Evolutionary conservation across 2,797 vertebrate genomes (phyloP), one percentile per base, ranked within the genome.

Genomic region (Esox lucius): DNA sequence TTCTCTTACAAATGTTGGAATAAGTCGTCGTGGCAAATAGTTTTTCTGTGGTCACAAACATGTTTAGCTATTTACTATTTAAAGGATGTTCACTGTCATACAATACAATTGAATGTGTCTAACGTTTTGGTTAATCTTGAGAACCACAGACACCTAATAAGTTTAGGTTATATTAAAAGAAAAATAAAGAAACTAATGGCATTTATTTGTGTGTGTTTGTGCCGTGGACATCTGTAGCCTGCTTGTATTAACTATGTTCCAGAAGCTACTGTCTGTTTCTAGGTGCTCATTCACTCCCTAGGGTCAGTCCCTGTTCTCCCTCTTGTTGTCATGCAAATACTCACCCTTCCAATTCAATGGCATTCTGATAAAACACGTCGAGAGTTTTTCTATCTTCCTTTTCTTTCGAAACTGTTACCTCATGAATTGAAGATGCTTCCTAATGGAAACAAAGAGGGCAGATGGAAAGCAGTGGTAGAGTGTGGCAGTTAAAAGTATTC

Each of bases 311-410:
- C 93, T 90, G 85, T 92, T 84, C 87, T 87, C 93, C 91, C 87
- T 75, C 77, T 94, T 94, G 95, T 97, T 98, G 95, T 97, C 95
- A 98, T 98, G 96, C 95, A 98, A 99, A 98, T 98, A 94, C 90
- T 95, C 94, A 95, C 94, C 95, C 95, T 95, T 95, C 94, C 92
- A 96, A 98, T 96, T 96, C 96, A 97, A 98, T 97, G 96, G 95
- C 96, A 97, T 96, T 95, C 94, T 95, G 97, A 98, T 97, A 96
- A 91, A 91, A 91, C 87, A 90, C 85, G 85, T 91, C 88, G 86
- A 83, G 87, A 86, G 72, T 80, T 86, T 83, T 80, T 83, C 13
- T 62, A 77, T 71, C 56, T 59, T 59, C 77, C 71, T 69, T 72
- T 81, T 79, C 42, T 86, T 74, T 87, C 76, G 86, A 86, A 89